Evolutionary conservation across 1,140 invertebrate species (phyloP).

Genomic region (Pseudomyrmex cubaensis): DNA sequence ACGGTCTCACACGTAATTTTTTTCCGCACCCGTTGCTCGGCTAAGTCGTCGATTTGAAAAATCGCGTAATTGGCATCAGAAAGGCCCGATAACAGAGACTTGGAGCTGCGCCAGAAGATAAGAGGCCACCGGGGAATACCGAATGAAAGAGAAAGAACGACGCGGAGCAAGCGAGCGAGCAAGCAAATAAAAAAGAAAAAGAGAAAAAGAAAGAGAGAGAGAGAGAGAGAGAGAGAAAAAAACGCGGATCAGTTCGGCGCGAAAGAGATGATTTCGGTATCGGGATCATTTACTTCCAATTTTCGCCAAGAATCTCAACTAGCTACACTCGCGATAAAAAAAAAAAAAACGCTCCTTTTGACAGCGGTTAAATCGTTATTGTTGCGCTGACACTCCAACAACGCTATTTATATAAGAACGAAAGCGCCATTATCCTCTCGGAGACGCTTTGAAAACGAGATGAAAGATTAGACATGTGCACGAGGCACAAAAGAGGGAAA

Average conservation of each 20-base stretch:
- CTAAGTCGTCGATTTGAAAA: slow-evolving; percentile 65
- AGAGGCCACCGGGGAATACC: slow-evolving; percentile 53
- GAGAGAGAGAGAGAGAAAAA: slow-evolving; percentile 19
- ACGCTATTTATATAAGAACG: slow-evolving; percentile 68
- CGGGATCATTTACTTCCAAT: slow-evolving; percentile 67
- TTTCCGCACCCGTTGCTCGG: background rate
- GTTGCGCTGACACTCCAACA: slow-evolving; percentile 51
- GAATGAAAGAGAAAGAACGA: slow-evolving; percentile 23
- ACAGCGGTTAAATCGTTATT: slow-evolving; percentile 71
- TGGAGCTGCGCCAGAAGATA: slow-evolving; percentile 68
- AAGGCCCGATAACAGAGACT: slow-evolving; percentile 67
- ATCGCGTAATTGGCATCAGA: slow-evolving; percentile 74
- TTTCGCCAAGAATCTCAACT: slow-evolving; percentile 54
- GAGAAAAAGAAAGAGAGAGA: background rate
- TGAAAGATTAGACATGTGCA: slow-evolving; percentile 63
- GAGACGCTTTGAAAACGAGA: slow-evolving; percentile 40
- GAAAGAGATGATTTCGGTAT: slow-evolving; percentile 45
- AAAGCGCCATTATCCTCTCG: slow-evolving; percentile 52
- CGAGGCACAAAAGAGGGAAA: slow-evolving; percentile 59
- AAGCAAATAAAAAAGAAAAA: slow-evolving; percentile 2
- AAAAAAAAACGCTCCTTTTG: slow-evolving; percentile 63
- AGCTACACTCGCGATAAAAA: slow-evolving; percentile 62
- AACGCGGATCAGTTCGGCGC: slow-evolving; percentile 25
- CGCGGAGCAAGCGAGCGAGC: slow-evolving; percentile 32
- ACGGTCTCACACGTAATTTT: background rate